phyloP scores from a whole-genome alignment of 2,888 invertebrate genomes.

The Terebella lapidaria region DNA sequence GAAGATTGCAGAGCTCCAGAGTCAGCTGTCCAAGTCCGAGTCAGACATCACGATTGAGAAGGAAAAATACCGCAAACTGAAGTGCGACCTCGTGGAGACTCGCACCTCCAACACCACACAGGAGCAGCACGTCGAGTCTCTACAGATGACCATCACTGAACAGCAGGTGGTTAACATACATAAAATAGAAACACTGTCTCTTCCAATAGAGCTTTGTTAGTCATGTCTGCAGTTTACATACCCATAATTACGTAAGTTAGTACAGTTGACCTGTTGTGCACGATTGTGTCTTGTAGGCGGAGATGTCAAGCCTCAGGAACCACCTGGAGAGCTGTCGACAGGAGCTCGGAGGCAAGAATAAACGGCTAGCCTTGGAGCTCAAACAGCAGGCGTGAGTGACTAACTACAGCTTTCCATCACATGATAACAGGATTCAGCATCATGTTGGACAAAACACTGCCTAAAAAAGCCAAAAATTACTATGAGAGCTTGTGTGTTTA shows the following conservation, averaged over 20 bases:
- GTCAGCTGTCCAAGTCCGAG: constrained; percentile 27
- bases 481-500: no score
- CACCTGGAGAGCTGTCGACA: constrained; percentile 36
- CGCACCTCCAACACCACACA: no score
- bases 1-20: constrained; percentile 25
- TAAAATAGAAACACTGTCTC: no score
- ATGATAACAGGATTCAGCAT: no score
- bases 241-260: background rate
- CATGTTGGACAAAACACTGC: no score
- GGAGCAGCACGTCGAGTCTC: constrained; percentile 26
- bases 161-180: no score
- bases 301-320: constrained; percentile 32
- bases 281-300: constrained; percentile 29
- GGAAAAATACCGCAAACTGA: constrained; percentile 28
- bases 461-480: no score
- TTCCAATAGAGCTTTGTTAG: no score
- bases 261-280: background rate
- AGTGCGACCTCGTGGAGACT: constrained; percentile 27
- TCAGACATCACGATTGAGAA: constrained; percentile 28
- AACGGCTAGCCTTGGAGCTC: constrained; percentile 32
- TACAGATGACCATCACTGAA: no score
- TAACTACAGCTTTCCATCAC: no score
- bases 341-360: constrained; percentile 30
- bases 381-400: constrained; percentile 38
- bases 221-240: no score